phyloP scores from a whole-genome alignment of 2,888 invertebrate genomes.

The Limnephilus auricula region DNA sequence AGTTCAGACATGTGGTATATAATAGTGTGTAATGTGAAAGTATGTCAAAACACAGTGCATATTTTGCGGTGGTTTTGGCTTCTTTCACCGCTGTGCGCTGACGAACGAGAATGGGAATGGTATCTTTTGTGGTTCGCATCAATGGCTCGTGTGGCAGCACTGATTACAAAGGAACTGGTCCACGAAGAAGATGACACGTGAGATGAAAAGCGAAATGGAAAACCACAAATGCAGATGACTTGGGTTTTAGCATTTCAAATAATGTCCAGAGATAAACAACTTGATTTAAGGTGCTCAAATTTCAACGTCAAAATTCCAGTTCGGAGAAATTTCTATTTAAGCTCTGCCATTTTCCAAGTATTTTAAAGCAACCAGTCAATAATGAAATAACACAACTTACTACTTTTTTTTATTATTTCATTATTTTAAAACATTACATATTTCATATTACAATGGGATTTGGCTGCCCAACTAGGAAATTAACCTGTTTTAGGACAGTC shows the following conservation, averaged over 20 bases:
- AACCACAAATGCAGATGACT: not conserved
- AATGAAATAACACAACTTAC: too few relatives aligned
- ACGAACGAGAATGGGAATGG: not conserved
- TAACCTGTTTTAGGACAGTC: too few relatives aligned
- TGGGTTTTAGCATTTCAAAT: not conserved
- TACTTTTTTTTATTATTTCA: too few relatives aligned
- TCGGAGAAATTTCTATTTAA: too few relatives aligned
- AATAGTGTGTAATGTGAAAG: not conserved
- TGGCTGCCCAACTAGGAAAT: too few relatives aligned
- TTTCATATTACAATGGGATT: too few relatives aligned
- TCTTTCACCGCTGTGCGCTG: slow-evolving; percentile 5
- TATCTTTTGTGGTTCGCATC: slow-evolving; percentile 53
- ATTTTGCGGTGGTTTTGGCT: not conserved
- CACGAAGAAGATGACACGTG: slow-evolving; percentile 23
- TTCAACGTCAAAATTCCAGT: too few relatives aligned
- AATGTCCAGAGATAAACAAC: slow-evolving; percentile 2
- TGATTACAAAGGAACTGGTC: slow-evolving; percentile 55
- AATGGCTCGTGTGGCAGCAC: slow-evolving; percentile 54
- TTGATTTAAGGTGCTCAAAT: too few relatives aligned
- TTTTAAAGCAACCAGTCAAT: too few relatives aligned
- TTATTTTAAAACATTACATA: too few relatives aligned
- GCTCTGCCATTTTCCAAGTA: too few relatives aligned
- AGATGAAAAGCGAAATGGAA: slow-evolving; percentile 4
- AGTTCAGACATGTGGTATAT: not conserved
- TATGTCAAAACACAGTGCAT: not conserved